Evolutionary conservation across 2,888 invertebrate species (phyloP), one percentile per base, ranked within the genome.

Genomic region (Bibio marci): DNA sequence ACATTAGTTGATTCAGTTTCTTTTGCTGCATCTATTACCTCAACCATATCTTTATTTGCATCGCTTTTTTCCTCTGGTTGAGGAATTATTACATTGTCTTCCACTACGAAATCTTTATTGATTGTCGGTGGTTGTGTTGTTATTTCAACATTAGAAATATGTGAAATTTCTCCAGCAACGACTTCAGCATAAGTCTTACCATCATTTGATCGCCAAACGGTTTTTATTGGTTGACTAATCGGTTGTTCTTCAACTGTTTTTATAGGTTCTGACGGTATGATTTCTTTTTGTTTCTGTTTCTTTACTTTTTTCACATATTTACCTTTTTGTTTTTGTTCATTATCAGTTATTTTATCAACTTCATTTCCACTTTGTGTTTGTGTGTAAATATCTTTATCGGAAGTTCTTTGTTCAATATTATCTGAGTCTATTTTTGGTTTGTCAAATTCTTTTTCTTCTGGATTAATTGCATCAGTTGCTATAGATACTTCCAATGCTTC

Each of bases 131-230:
- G 3, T 14, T 4, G 30, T 7, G 22, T 22, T 22, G 4, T 8
- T 6, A 22, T 22, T 6, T 22, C 22, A 22, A 22, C 15, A 18
- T 19, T 22, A 17, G 27, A n/a, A 6, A 17, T 18, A 22, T n/a
- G 7, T n/a, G n/a, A n/a, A n/a, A n/a, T 31, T 18, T 50, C 51
- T 49, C 67, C 66, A 14, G 73, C 71, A 7, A 79, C 63, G 27
- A 79, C 70, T 57, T 76, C 73, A 15, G 80, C 80, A 50, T 80
- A 80, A 0, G 79, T 76, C 57, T 76, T 79, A 1, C 69, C 71
- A 45, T 73, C 75, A 28, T 63, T 47, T 50, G 62, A 64, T n/a
- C 56, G 52, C 71, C 71, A 71, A 17, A 69, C 62, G 50, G 67
- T 69, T 22, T 18, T 19, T 18, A 31, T 13, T 18, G 22, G 17